Evolutionary conservation across 2,797 vertebrate genomes (phyloP), one percentile per base, ranked within the genome.

Genomic region (Vireo griseus): DNA sequence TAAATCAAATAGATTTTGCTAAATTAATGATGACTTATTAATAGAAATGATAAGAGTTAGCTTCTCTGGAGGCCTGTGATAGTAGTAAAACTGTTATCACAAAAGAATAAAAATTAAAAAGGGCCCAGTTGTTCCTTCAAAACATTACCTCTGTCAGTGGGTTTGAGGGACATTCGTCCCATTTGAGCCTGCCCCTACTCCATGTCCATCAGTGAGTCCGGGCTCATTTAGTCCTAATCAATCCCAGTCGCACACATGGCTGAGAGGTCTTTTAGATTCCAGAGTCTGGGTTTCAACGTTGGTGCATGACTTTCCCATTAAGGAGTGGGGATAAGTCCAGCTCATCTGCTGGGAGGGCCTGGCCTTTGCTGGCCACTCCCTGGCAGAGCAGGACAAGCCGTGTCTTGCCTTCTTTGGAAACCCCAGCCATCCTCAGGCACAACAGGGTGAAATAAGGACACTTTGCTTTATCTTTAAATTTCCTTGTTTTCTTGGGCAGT

Each of bases 381-480:
- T 25, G 9, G 40, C 76, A 65, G 54, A 92, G 63, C 5, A 0
- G 63, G 76, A 35, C 87, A 47, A 35, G 66, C 47, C 1, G 0
- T 58, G 48, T 42, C 92, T 81, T 86, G 89, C 73, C 82, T 91
- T 57, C 87, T 88, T 86, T 90, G 89, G 91, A 94, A 95, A 72
- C 29, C 31, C 69, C 75, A 93, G 58, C 58, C 55, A 61, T 93
- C 90, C 89, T 40, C 76, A 81, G 71, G 90, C 88, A 1, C 73
- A 78, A 28, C 2, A 1, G 76, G 96, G 95, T 97, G 86, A 97
- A 96, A 87, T 74, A 51, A 96, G 95, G 96, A 97, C 95, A 96
- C 77, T 80, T 87, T 77, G 90, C 94, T 95, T 97, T 95, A 96
- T 95, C 94, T 97, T 96, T 96, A 96, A 95, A 95, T 96, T 97